These are phyloP conservation scores for Hypanus sabinus DNA, from an alignment of 2,113 vertebrate genomes.

Conservation along the genomic window DNA sequence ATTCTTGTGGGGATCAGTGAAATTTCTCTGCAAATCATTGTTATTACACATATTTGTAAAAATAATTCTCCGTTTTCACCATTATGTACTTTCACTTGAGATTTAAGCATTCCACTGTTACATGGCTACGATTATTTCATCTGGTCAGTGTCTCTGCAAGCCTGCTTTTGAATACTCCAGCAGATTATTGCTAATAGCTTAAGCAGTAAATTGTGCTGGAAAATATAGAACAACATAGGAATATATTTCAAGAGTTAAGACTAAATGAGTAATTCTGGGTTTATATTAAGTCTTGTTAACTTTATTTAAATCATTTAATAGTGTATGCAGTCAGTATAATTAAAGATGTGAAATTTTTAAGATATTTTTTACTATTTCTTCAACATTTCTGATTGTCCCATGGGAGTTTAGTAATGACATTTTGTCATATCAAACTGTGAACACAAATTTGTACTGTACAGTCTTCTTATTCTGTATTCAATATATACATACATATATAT, in stretches of 20 bases:
- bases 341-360: slow-evolving; percentile 74
- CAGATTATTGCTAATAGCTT: slow-evolving; percentile 47
- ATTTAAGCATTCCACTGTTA: background rate
- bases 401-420: slow-evolving; percentile 78
- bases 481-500: slow-evolving; percentile 18
- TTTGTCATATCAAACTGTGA: slow-evolving; percentile 89
- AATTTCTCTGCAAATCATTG: background rate
- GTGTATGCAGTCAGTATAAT: slow-evolving; percentile 69
- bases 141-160: slow-evolving; percentile 60
- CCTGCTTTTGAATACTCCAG: slow-evolving; percentile 52
- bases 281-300: slow-evolving; percentile 72
- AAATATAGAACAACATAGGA: slow-evolving; percentile 39
- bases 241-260: slow-evolving; percentile 77
- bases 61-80: background rate
- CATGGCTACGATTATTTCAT: slow-evolving; percentile 50
- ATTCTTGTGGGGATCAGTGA: background rate
- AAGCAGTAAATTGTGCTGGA: slow-evolving; percentile 55
- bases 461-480: slow-evolving; percentile 63
- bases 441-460: slow-evolving; percentile 79
- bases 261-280: slow-evolving; percentile 75
- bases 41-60: background rate
- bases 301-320: slow-evolving; percentile 56
- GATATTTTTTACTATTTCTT: slow-evolving; percentile 65
- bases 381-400: slow-evolving; percentile 70
- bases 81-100: background rate